These are phyloP conservation scores for Sebastes nivosus DNA, from an alignment of 2,797 vertebrate species.

Conservation along the genomic window DNA sequence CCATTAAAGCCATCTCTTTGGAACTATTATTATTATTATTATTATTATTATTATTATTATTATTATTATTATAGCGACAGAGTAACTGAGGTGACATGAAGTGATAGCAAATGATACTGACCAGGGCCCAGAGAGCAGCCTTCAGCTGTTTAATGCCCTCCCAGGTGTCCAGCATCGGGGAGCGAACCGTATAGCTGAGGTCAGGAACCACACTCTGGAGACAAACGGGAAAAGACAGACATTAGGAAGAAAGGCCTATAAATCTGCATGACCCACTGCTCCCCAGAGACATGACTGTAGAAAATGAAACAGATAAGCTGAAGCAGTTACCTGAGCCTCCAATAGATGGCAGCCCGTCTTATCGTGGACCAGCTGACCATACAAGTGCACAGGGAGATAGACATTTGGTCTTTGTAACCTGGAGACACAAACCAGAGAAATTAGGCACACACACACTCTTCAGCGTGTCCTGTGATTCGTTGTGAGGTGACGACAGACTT, in stretches of 20 bases:
- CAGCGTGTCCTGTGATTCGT: not conserved
- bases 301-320: not conserved
- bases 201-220: conserved; percentile 93
- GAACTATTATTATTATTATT: too few relatives aligned
- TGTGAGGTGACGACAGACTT: not conserved
- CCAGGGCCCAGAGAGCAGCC: conserved; percentile 97
- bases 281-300: not conserved
- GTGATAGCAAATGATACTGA: conserved; percentile 69
- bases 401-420: conserved; percentile 98
- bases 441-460: not conserved
- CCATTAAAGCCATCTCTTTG: not conserved
- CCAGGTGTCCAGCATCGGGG: conserved; percentile 97
- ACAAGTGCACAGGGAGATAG: conserved; percentile 96
- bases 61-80: not conserved
- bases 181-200: conserved; percentile 94
- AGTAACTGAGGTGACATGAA: not conserved
- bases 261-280: not conserved
- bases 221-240: not conserved
- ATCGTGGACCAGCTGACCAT: conserved; percentile 97
- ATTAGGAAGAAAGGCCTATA: not conserved
- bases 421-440: conserved; percentile 20
- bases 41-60: not conserved
- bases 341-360: conserved; percentile 99
- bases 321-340: conserved; percentile 91
- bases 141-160: conserved; percentile 98